Conservation (phyloP, 2,113 vertebrate species). For the Rhombomys opimus region DNA sequence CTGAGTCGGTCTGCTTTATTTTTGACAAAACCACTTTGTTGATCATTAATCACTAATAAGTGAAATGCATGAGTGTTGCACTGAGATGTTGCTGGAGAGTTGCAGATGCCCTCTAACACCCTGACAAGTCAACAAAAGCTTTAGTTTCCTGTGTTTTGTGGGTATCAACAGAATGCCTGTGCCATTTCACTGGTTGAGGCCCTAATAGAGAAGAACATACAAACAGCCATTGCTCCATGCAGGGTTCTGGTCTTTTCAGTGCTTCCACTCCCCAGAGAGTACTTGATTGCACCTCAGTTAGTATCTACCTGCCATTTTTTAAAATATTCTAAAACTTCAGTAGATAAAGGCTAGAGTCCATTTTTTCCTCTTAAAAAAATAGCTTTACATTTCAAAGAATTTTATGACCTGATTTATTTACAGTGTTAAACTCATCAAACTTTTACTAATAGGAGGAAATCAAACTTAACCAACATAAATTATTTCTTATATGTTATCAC, state of each 20-base stretch:
- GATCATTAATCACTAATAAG: background rate
- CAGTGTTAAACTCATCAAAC: background rate
- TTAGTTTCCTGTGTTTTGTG: background rate
- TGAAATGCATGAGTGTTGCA: background rate
- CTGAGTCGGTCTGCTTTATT: background rate
- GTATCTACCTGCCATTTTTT: background rate
- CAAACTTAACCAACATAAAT: background rate
- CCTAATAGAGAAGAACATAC: background rate
- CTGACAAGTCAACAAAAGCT: background rate
- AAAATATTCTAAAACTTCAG: background rate
- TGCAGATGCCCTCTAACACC: background rate
- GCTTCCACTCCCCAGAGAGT: background rate
- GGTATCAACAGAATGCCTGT: background rate
- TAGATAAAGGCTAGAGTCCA: background rate
- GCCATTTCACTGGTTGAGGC: background rate
- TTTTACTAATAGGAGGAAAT: conserved; percentile 6
- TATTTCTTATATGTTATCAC: background rate
- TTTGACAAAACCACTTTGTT: background rate
- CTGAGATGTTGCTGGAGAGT: background rate
- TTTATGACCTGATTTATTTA: background rate
- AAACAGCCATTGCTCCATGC: background rate
- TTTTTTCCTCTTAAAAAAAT: background rate
- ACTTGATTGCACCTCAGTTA: background rate
- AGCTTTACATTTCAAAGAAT: background rate
- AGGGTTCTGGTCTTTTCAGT: background rate